Evolutionary conservation across 2,888 invertebrate species (phyloP).

Genomic region (Taenaris catops): DNA sequence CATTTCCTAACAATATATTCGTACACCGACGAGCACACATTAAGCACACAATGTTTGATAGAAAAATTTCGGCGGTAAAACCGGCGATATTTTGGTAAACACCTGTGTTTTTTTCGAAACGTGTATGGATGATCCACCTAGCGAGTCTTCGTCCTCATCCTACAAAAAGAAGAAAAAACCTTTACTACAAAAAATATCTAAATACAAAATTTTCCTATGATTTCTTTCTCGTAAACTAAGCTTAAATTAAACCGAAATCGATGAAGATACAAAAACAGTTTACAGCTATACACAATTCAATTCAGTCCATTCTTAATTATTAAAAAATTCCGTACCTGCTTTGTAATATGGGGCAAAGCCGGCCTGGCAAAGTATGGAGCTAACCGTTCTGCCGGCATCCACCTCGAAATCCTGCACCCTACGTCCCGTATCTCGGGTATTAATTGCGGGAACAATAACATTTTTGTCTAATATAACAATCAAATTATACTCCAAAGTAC

Average conservation of each 20-base stretch:
- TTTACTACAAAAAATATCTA: background rate
- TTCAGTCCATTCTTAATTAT: background rate
- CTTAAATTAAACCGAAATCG: too few species aligned
- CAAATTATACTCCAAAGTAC: constrained; percentile 19
- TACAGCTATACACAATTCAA: too few species aligned
- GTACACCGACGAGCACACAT: too few species aligned
- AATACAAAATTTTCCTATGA: background rate
- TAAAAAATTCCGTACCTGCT: constrained; percentile 56
- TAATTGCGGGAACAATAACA: constrained; percentile 74
- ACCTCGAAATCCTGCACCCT: constrained; percentile 56
- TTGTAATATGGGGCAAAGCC: constrained; percentile 46
- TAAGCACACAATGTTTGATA: too few species aligned
- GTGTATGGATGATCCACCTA: constrained; percentile 62
- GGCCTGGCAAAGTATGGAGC: constrained; percentile 63
- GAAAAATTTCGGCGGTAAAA: too few species aligned
- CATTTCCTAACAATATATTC: too few species aligned
- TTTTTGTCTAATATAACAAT: constrained; percentile 32
- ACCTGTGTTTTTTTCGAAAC: too few species aligned
- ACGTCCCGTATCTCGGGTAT: constrained; percentile 49
- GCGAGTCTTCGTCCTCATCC: constrained; percentile 81
- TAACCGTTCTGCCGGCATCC: constrained; percentile 68
- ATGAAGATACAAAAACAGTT: too few species aligned
- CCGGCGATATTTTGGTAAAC: too few species aligned
- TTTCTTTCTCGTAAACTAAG: too few species aligned
- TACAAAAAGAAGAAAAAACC: constrained; percentile 32